Percentiles rank a stretch among this genome's conserved stretches.
These are phyloP conservation scores for Meloe dianella DNA, from an alignment of 2,888 invertebrate species.

Conservation along the genomic window DNA sequence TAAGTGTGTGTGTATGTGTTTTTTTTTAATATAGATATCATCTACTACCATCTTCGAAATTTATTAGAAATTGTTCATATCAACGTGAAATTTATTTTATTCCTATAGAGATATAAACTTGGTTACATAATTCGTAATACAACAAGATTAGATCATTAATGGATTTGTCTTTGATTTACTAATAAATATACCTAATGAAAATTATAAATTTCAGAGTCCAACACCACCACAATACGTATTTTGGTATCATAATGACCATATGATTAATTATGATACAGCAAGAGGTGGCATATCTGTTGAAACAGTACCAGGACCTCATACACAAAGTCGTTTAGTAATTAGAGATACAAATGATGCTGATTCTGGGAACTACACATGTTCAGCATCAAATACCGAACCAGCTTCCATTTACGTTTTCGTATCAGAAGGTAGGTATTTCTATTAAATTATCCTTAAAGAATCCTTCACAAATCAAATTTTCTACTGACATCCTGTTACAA, in stretches of 20 bases:
- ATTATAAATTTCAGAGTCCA: constrained; percentile 73
- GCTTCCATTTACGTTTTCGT: constrained; percentile 90
- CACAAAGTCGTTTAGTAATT: constrained; percentile 85
- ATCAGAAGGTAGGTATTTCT: constrained; percentile 74
- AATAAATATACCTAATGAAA: no score
- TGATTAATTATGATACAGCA: constrained; percentile 90
- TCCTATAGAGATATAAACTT: no score
- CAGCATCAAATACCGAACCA: constrained; percentile 87
- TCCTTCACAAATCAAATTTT: not conserved
- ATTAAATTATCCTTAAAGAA: not conserved
- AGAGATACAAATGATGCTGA: constrained; percentile 82
- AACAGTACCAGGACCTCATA: constrained; percentile 83
- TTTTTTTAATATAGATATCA: no score
- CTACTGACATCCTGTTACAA: no score
- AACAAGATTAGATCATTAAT: no score
- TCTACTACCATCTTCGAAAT: constrained; percentile 39
- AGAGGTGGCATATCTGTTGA: constrained; percentile 82
- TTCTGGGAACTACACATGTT: constrained; percentile 91
- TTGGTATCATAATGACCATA: constrained; percentile 93
- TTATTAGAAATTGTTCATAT: no score
- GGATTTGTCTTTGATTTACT: no score
- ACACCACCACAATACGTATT: constrained; percentile 93
- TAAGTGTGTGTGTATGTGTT: no score
- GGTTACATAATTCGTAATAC: no score
- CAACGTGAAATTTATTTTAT: no score